Percentiles rank a stretch among this genome's conserved stretches.
Conservation (phyloP, 2,888 invertebrate species). For the Dicroscelio sp. region DNA sequence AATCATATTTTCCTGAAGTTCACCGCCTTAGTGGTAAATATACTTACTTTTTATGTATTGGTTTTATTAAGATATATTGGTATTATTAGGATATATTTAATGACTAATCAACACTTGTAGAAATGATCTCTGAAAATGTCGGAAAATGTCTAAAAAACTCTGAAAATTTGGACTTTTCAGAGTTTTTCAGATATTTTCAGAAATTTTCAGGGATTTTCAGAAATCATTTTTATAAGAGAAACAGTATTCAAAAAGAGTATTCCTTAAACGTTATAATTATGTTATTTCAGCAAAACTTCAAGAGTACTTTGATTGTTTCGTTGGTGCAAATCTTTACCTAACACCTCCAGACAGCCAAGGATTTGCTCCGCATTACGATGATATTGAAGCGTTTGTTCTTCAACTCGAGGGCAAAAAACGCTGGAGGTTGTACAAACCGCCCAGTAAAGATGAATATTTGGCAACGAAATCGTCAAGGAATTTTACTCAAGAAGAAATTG, state of each 20-base stretch:
- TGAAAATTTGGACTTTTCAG: no score
- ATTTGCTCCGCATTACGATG: constrained; percentile 99
- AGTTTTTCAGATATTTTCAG: no score
- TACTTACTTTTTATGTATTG: neutral
- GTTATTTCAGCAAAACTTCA: constrained; percentile 95
- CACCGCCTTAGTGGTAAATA: constrained; percentile 92
- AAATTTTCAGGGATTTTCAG: no score
- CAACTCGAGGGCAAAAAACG: constrained; percentile 99
- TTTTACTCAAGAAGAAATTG: constrained; percentile 95
- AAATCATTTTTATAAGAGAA: no score
- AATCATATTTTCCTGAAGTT: constrained; percentile 95
- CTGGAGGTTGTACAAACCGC: constrained; percentile 97
- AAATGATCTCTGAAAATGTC: no score
- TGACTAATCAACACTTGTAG: no score
- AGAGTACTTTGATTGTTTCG: constrained; percentile 98
- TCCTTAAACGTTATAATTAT: no score
- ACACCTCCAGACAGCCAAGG: constrained; percentile 99
- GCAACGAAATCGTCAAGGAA: constrained; percentile 97
- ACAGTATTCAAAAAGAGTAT: no score
- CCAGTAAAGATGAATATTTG: constrained; percentile 93
- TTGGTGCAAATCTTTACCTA: constrained; percentile 98
- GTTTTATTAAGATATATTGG: no score
- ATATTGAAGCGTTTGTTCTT: constrained; percentile 99
- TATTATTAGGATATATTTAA: no score
- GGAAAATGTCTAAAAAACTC: no score